Evolutionary conservation across 2,113 vertebrate species (phyloP).

Genomic region (Mormyrus lacerda): DNA sequence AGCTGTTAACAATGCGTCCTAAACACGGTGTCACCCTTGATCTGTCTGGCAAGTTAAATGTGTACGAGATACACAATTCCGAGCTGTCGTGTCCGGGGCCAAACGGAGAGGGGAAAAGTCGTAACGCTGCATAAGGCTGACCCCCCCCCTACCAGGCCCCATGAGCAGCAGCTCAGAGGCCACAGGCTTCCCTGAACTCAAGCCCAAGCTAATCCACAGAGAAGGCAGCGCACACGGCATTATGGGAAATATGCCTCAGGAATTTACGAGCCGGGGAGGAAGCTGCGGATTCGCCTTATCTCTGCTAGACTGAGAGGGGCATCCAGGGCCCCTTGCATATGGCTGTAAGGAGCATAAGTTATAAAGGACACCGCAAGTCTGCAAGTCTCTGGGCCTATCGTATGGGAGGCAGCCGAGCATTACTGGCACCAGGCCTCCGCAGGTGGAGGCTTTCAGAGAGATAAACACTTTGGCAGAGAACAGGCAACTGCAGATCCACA

Average conservation of each 20-base stretch:
- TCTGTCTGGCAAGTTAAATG: not conserved
- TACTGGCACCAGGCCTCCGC: not conserved
- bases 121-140: not conserved
- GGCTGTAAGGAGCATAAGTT: not conserved
- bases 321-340: not conserved
- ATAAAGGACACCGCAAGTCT: not conserved
- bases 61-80: not conserved
- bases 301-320: constrained; percentile 17
- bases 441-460: not conserved
- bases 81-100: not conserved
- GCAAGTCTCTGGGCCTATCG: not conserved
- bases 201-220: constrained; percentile 23
- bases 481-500: not conserved
- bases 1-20: not conserved
- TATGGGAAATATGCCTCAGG: not conserved
- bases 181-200: not conserved
- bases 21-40: not conserved
- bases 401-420: not conserved
- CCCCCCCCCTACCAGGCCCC: not conserved
- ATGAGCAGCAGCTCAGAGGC: not conserved
- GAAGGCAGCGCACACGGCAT: constrained; percentile 19
- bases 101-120: not conserved
- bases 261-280: constrained; percentile 21
- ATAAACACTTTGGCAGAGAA: not conserved
- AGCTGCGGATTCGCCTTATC: constrained; percentile 15